Evolutionary conservation across 2,888 invertebrate genomes (phyloP).

Genomic region (Polia nebulosa): DNA sequence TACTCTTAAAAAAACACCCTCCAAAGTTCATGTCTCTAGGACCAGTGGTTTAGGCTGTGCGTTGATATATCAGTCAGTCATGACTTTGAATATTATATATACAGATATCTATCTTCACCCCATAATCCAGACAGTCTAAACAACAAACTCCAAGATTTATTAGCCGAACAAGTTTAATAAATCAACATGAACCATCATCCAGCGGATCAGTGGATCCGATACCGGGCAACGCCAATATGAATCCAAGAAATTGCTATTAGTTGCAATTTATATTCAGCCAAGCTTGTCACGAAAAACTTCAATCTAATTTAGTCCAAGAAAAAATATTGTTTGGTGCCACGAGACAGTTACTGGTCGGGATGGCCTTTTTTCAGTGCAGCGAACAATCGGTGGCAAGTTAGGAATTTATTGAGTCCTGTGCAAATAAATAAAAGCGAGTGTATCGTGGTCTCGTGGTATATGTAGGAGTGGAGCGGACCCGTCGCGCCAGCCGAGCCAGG

Average conservation of each 20-base stretch:
- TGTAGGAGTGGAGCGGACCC: constrained; percentile 78
- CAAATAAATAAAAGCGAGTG: constrained; percentile 80
- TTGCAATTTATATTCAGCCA: constrained; percentile 65
- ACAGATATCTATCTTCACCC: too few species aligned
- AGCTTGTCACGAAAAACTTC: constrained; percentile 70
- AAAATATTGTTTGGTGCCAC: constrained; percentile 67
- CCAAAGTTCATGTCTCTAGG: too few species aligned
- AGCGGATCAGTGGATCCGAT: constrained; percentile 40
- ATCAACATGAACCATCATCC: constrained; percentile 52
- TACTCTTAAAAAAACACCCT: too few species aligned
- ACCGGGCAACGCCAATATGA: constrained; percentile 58
- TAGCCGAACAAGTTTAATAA: constrained; percentile 40
- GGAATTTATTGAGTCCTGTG: constrained; percentile 88
- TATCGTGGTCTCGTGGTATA: constrained; percentile 71
- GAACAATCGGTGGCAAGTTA: constrained; percentile 84
- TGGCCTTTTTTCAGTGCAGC: constrained; percentile 81
- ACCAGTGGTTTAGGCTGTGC: too few species aligned
- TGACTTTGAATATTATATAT: too few species aligned
- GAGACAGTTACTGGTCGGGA: constrained; percentile 65
- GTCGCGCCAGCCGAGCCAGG: constrained; percentile 78
- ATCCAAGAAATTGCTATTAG: constrained; percentile 58
- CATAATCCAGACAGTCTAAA: background rate
- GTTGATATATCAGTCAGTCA: too few species aligned
- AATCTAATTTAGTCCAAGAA: constrained; percentile 75
- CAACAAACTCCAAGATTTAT: constrained; percentile 46